phyloP scores from a whole-genome alignment of 2,113 vertebrate genomes.

The Amphilophus citrinellus region DNA sequence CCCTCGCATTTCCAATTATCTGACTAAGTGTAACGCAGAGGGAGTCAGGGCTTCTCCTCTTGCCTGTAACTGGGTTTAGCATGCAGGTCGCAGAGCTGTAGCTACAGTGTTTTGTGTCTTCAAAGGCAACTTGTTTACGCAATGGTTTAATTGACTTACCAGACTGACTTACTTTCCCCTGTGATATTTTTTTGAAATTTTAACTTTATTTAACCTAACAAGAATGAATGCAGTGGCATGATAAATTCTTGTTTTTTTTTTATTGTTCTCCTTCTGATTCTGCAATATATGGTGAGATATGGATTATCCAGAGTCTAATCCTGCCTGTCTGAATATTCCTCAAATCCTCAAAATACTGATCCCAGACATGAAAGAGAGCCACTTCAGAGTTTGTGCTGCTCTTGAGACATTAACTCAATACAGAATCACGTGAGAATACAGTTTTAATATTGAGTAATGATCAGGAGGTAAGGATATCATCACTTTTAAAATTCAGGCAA shows the following conservation, averaged over 20 bases:
- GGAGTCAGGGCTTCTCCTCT: constrained; percentile 77
- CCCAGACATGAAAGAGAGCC: not conserved
- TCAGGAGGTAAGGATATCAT: not conserved
- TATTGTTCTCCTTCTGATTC: not conserved
- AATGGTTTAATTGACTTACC: constrained; percentile 73
- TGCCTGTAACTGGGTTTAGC: constrained; percentile 79
- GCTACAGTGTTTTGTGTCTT: constrained; percentile 66
- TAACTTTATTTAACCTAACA: constrained; percentile 42
- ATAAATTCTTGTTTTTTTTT: constrained; percentile 4
- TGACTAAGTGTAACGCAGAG: constrained; percentile 83
- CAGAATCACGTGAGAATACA: not conserved
- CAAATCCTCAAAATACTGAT: not conserved
- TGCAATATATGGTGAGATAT: not conserved
- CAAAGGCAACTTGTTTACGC: constrained; percentile 75
- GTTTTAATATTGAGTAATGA: not conserved
- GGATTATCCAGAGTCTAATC: not conserved
- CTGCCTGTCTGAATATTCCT: rapidly evolving
- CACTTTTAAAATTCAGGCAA: no score
- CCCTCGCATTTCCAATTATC: constrained; percentile 88
- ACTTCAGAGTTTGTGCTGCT: not conserved
- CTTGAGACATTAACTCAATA: not conserved
- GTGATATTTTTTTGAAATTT: constrained; percentile 9
- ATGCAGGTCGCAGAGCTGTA: constrained; percentile 72
- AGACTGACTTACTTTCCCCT: constrained; percentile 53
- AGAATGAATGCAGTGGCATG: not conserved